A percentile compares a stretch with the other conserved stretches of the same genome.
Conservation (phyloP, 2,888 invertebrate genomes). For the Lampropteryx suffumata region DNA sequence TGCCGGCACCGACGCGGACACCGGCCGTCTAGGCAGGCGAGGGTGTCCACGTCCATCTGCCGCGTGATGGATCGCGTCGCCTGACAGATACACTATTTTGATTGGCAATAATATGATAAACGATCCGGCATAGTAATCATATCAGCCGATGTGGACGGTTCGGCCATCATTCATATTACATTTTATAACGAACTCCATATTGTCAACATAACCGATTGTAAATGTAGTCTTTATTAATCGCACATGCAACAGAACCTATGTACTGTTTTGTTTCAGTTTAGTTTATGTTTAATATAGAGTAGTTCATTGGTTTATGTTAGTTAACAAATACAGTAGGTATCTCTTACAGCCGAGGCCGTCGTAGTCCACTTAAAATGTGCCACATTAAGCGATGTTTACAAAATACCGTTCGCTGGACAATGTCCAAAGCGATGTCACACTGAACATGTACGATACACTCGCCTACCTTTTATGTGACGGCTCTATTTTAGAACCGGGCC, state of each 20-base stretch:
- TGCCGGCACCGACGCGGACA: constrained; percentile 39
- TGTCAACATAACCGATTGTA: constrained; percentile 56
- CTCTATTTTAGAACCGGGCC: constrained; percentile 71
- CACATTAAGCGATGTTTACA: constrained; percentile 73
- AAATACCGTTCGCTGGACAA: constrained; percentile 72
- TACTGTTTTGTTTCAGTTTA: constrained; percentile 35
- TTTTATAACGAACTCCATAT: constrained; percentile 61
- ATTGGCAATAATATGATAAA: constrained; percentile 82
- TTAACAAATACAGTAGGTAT: constrained; percentile 40
- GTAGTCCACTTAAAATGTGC: constrained; percentile 60
- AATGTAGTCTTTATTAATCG: constrained; percentile 36
- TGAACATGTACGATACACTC: constrained; percentile 59
- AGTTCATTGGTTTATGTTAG: constrained; percentile 32
- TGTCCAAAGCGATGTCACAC: constrained; percentile 73
- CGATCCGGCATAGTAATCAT: constrained; percentile 74
- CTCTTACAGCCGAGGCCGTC: constrained; percentile 52
- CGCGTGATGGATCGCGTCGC: constrained; percentile 73
- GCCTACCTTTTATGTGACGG: constrained; percentile 68
- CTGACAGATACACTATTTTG: constrained; percentile 83
- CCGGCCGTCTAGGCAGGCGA: constrained; percentile 48
- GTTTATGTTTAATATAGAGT: constrained; percentile 35
- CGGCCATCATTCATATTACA: constrained; percentile 71
- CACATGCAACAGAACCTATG: constrained; percentile 32
- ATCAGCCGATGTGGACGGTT: constrained; percentile 67
- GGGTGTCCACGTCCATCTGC: constrained; percentile 54